Percentiles rank a stretch among this genome's conserved stretches.
These are phyloP conservation scores for Gasteruption jaculator DNA, from an alignment of 2,888 invertebrate genomes.

Conservation along the genomic window DNA sequence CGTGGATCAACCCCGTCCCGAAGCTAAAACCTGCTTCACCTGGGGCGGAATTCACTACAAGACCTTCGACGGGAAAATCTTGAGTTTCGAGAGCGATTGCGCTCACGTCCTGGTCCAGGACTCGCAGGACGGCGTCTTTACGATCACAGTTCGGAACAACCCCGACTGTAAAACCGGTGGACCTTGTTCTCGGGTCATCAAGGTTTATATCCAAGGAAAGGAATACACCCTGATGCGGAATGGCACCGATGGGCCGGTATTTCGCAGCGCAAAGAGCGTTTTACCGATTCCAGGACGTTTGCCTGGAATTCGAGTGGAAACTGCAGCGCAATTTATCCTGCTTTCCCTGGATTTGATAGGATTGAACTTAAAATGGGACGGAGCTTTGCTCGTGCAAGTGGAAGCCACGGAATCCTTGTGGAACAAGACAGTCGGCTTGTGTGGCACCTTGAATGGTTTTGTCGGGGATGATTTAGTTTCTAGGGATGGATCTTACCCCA, in stretches of 20 bases:
- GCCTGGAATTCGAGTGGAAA: conserved; percentile 69
- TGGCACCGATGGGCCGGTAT: conserved; percentile 22
- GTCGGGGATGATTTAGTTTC: conserved; percentile 65
- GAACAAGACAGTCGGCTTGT: conserved; percentile 78
- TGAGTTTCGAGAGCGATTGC: conserved; percentile 73
- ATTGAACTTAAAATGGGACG: conserved; percentile 72
- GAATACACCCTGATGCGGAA: conserved; percentile 57
- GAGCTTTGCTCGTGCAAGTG: conserved; percentile 56
- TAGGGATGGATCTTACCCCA: conserved; percentile 56
- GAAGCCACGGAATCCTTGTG: conserved; percentile 67
- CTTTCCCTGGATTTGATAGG: conserved; percentile 67
- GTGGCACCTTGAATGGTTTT: conserved; percentile 73
- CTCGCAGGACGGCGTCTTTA: conserved; percentile 65
- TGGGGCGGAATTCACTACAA: conserved; percentile 81
- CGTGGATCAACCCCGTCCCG: conserved; percentile 49
- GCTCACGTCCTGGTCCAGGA: conserved; percentile 72
- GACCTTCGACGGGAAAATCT: conserved; percentile 78
- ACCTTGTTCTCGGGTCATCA: conserved; percentile 55
- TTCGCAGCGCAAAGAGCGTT: conserved; percentile 34
- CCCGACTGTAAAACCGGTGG: conserved; percentile 53
- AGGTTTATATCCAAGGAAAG: conserved; percentile 68
- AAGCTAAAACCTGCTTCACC: conserved; percentile 68
- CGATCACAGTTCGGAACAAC: conserved; percentile 59
- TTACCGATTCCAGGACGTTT: conserved; percentile 70
- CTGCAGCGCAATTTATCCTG: conserved; percentile 66